A percentile compares a stretch with the other conserved stretches of the same genome.
Evolutionary conservation across 2,113 vertebrate genomes (phyloP).

Genomic region (Rhinoptilus africanus): DNA sequence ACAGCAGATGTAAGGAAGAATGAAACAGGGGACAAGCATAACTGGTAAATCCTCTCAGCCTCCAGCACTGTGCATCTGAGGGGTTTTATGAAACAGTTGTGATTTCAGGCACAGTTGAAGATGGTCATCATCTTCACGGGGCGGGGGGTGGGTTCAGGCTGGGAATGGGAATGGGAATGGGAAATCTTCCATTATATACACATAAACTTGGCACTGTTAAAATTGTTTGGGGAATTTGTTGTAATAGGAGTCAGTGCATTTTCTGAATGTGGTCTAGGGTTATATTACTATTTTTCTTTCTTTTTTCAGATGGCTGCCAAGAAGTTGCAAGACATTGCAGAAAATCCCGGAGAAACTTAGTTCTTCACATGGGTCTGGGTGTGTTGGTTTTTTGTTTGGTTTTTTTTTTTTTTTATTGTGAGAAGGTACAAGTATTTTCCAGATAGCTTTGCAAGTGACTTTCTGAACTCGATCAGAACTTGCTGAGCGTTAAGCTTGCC

Average conservation of each 20-base stretch:
- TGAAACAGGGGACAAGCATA: not conserved
- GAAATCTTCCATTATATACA: not conserved
- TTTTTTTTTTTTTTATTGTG: not conserved
- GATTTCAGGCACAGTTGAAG: not conserved
- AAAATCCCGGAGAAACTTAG: not conserved
- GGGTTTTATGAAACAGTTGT: not conserved
- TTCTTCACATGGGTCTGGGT: not conserved
- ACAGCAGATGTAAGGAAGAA: not conserved
- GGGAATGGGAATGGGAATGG: not conserved
- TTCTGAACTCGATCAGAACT: not conserved
- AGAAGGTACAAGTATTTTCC: not conserved
- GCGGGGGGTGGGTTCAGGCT: not conserved
- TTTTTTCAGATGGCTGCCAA: not conserved
- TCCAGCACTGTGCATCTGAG: not conserved
- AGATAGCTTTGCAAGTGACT: not conserved
- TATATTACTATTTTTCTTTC: not conserved
- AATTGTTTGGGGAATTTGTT: not conserved
- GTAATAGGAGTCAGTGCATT: not conserved
- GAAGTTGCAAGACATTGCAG: not conserved
- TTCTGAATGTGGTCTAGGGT: not conserved
- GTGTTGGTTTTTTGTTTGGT: not conserved
- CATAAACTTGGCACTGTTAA: not conserved
- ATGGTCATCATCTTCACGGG: not conserved
- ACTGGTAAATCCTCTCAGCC: not conserved
- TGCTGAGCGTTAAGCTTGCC: not conserved